These are phyloP conservation scores for Epinotia brunnichana DNA, from an alignment of 2,888 invertebrate genomes.

Conservation along the genomic window DNA sequence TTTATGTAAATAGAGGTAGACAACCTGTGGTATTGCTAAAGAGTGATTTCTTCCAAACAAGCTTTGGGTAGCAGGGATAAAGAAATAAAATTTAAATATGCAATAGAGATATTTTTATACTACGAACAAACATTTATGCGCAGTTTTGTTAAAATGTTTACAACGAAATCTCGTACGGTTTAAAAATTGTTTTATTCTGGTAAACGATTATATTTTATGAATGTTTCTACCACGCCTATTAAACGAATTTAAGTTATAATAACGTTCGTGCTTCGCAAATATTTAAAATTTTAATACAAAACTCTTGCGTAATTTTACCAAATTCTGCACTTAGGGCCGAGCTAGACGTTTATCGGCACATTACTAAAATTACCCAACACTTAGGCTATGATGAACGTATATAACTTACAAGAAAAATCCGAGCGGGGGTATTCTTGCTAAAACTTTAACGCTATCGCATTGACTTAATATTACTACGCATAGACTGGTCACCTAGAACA, in stretches of 20 bases:
- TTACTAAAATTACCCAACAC: conserved; percentile 42
- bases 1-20: no score
- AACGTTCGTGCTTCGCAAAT: conserved; percentile 9
- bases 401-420: conserved; percentile 23
- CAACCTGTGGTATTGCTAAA: no score
- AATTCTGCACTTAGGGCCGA: conserved; percentile 11
- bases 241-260: conserved; percentile 4
- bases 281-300: conserved; percentile 15
- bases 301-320: conserved; percentile 17
- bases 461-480: no score
- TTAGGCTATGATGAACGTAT: conserved; percentile 31
- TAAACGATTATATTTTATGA: not conserved
- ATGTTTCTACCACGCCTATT: not conserved
- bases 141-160: no score
- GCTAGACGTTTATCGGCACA: conserved; percentile 29
- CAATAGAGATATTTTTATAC: no score
- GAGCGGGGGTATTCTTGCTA: not conserved
- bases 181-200: not conserved
- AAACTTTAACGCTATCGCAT: conserved; percentile 28
- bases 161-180: no score
- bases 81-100: no score
- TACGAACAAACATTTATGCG: no score
- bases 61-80: no score
- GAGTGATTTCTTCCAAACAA: no score
- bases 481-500: no score